Base-by-base conservation (phyloP, 1,140 invertebrate genomes). In the Ectropis grisescens region DNA sequence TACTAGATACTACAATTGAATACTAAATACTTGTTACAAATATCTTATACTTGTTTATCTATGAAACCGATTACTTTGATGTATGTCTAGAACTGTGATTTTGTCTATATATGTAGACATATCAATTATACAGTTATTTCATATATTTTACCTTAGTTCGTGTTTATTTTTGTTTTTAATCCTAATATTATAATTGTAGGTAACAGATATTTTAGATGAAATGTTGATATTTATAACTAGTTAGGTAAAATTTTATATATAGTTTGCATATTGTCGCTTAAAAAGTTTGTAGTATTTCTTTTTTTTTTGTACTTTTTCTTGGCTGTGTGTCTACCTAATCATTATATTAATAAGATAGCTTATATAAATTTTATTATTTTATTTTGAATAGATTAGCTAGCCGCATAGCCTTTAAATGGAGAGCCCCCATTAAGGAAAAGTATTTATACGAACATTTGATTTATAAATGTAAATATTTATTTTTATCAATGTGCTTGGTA, bases 401-500 rank as follows among this genome's bases (percentile, higher is more conserved):
- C 47, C 37, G 28, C 47, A 47, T 22, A 31, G 58, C 56, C 59
- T 44, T 11, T 48, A 52, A 67, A 69, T 67, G 68, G 58, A 41
- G 72, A 78, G 72, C 72, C 72, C 71, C 59, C 68, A 65, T 72
- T 78, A 56, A 44, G 36, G 39, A 60, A 69, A 69, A 68, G 66
- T 66, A 65, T 59, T 54, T 34, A 40, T 37, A 28, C 10, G 10
- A 26, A 26, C 24, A 7, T 7, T n/a, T 7, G 10, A 14, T 39
- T 27, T 40, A 10, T 38, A 25, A 43, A 37, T 42, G 15, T 7
- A 31, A 31, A 32, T 40, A 28, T 29, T 39, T 19, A 19, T 19
- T 19, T 3, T 19, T 19, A 3, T 19, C 16, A 19, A 4, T 19
- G 16, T 19, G 16, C 16, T 19, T 19, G 8, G 16, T 4, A 19